phyloP scores from a whole-genome alignment of 2,888 invertebrate species.

The Camptogramma bilineatum region DNA sequence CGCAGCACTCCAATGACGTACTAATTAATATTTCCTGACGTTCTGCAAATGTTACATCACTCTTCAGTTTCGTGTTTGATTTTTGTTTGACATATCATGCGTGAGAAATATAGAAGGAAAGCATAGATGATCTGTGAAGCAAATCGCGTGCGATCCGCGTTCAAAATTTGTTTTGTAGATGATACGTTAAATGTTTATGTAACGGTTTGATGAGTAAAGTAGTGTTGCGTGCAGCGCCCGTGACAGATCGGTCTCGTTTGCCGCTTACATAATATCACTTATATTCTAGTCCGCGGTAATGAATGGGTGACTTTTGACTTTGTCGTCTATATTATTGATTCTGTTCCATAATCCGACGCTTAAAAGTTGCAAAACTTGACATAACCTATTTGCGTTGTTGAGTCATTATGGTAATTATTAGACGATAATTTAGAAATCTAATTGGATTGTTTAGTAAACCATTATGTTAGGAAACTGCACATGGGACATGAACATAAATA shows the following conservation, averaged over 20 bases:
- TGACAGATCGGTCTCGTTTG: conserved; percentile 39
- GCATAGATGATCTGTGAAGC: conserved; percentile 10
- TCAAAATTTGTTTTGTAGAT: conserved; percentile 29
- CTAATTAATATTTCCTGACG: conserved; percentile 40
- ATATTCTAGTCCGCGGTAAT: conserved; percentile 55
- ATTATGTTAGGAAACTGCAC: conserved; percentile 23
- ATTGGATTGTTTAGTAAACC: conserved; percentile 27
- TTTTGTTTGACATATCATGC: conserved; percentile 36
- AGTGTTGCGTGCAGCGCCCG: conserved; percentile 34
- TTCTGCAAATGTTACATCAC: conserved; percentile 38
- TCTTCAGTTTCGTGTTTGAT: conserved; percentile 28
- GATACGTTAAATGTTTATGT: conserved; percentile 33
- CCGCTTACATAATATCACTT: conserved; percentile 39
- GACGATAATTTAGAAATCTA: conserved; percentile 33
- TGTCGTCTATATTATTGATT: conserved; percentile 63
- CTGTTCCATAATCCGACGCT: conserved; percentile 60
- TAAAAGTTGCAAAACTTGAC: conserved; percentile 48
- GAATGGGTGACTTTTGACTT: conserved; percentile 78
- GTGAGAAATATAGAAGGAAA: conserved; percentile 9
- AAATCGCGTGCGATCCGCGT: conserved; percentile 23
- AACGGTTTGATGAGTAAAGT: conserved; percentile 47
- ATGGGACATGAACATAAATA: conserved; percentile 14
- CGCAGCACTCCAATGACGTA: conserved; percentile 33
- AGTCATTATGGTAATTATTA: conserved; percentile 40
- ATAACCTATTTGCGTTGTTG: conserved; percentile 47